Conservation (phyloP, 2,888 invertebrate species). For the Entomobrya proxima region DNA sequence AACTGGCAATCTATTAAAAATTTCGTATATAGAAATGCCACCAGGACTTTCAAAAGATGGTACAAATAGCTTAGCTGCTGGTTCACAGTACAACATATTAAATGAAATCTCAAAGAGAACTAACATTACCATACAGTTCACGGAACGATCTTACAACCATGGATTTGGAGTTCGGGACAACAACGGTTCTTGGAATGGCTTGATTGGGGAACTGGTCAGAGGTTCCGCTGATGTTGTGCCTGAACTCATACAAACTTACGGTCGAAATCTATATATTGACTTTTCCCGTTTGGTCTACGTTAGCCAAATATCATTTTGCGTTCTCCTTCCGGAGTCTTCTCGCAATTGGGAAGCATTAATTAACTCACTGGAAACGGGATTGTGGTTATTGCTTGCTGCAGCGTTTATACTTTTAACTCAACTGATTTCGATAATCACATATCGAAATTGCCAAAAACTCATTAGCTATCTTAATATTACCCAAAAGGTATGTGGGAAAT, state of each 20-base stretch:
- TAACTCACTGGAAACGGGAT: not conserved
- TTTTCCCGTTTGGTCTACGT: not conserved
- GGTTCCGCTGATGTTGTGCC: not conserved
- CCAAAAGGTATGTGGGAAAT: not conserved
- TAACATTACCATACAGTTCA: not conserved
- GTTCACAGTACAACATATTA: slow-evolving; percentile 14
- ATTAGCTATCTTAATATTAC: not conserved
- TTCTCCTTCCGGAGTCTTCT: not conserved
- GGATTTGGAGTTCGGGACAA: slow-evolving; percentile 33
- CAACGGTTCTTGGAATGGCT: not conserved
- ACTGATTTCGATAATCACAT: not conserved
- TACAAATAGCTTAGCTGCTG: no score
- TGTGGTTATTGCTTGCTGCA: not conserved
- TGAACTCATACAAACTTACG: not conserved
- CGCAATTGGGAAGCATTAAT: not conserved
- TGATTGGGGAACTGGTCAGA: not conserved
- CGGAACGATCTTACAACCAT: not conserved
- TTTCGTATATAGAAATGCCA: no score
- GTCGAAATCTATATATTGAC: not conserved
- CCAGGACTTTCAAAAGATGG: no score
- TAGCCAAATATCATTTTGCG: not conserved
- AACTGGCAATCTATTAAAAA: no score
- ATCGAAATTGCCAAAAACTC: not conserved
- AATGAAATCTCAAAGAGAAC: slow-evolving; percentile 8
- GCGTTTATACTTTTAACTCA: not conserved